Percentiles rank a stretch among this genome's conserved stretches.
phyloP scores from a whole-genome alignment of 2,888 invertebrate genomes.

The Hylaea fasciaria region DNA sequence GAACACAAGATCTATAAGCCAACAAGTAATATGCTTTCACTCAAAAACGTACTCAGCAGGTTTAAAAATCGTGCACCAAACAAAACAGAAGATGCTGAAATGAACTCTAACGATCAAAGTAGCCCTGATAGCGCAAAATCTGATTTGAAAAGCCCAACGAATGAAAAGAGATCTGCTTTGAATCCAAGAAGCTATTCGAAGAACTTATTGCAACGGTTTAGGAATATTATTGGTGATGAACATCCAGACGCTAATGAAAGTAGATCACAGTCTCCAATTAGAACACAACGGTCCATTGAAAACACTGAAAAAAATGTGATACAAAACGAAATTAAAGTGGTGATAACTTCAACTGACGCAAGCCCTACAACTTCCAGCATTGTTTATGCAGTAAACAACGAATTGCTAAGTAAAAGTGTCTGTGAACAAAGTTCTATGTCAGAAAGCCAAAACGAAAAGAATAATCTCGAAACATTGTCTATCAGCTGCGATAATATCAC shows the following conservation, averaged over 20 bases:
- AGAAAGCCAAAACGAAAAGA: conserved; percentile 73
- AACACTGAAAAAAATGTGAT: conserved; percentile 52
- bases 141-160: conserved; percentile 72
- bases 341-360: conserved; percentile 69
- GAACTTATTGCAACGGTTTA: conserved; percentile 78
- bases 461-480: conserved; percentile 69
- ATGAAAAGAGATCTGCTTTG: conserved; percentile 72
- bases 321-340: conserved; percentile 72
- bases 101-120: conserved; percentile 75
- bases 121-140: conserved; percentile 67
- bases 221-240: conserved; percentile 81
- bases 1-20: conserved; percentile 92
- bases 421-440: conserved; percentile 69
- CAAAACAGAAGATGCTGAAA: conserved; percentile 70
- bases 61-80: conserved; percentile 77
- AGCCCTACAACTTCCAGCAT: conserved; percentile 67
- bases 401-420: conserved; percentile 73
- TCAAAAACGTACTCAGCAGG: conserved; percentile 84
- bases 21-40: conserved; percentile 80
- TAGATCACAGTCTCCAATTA: conserved; percentile 52
- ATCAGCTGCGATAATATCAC: conserved; percentile 75
- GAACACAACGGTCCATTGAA: conserved; percentile 47
- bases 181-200: conserved; percentile 79
- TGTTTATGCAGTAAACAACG: conserved; percentile 56
- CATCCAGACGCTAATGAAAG: conserved; percentile 71